A percentile compares a stretch with the other conserved stretches of the same genome.
Evolutionary conservation across 2,113 vertebrate species (phyloP).

Genomic region (Laterallus jamaicensis): DNA sequence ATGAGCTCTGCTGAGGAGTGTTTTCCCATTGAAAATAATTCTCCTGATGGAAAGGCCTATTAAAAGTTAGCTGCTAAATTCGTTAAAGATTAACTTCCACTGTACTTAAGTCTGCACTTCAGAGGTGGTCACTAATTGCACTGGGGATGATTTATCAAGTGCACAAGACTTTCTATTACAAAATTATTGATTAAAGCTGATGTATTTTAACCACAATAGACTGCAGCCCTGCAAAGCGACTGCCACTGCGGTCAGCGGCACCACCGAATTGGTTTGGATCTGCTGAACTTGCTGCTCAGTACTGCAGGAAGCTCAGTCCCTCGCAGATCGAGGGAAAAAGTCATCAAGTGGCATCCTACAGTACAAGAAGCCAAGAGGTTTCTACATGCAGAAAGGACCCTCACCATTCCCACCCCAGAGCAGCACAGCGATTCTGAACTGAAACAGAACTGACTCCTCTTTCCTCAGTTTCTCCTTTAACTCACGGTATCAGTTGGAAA

Average conservation of each 20-base stretch:
- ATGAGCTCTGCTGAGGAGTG: not conserved
- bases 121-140: slow-evolving; percentile 75
- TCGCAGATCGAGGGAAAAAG: not conserved
- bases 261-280: slow-evolving; percentile 4
- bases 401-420: not conserved
- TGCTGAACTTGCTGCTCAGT: not conserved
- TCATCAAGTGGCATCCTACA: not conserved
- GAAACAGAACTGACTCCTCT: not conserved
- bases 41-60: slow-evolving; percentile 80
- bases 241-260: slow-evolving; percentile 21
- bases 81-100: slow-evolving; percentile 66
- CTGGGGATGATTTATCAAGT: slow-evolving; percentile 79
- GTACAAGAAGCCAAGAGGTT: not conserved
- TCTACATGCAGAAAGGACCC: not conserved
- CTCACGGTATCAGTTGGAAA: not conserved
- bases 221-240: slow-evolving; percentile 44
- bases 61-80: slow-evolving; percentile 50
- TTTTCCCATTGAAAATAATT: slow-evolving; percentile 42
- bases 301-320: not conserved
- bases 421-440: not conserved
- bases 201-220: slow-evolving; percentile 71
- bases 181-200: slow-evolving; percentile 79
- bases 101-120: slow-evolving; percentile 61
- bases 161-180: slow-evolving; percentile 70
- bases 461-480: not conserved